A percentile compares a stretch with the other conserved stretches of the same genome.
Evolutionary conservation across 2,797 vertebrate species (phyloP).

Genomic region (Phylloscopus collybita): DNA sequence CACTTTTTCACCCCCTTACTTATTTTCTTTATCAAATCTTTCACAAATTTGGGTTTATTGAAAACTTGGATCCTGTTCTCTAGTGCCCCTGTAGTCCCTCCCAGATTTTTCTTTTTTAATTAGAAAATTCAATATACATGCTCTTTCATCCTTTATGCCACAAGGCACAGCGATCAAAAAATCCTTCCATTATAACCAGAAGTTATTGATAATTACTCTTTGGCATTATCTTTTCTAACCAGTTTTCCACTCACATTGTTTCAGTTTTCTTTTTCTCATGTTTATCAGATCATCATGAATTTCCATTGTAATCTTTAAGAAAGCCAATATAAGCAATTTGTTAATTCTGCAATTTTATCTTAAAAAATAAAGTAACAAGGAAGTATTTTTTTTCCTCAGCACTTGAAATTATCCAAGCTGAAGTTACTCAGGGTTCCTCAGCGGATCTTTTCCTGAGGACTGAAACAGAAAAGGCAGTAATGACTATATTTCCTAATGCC

Average conservation of each 20-base stretch:
- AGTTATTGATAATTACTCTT: background rate
- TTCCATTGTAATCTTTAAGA: background rate
- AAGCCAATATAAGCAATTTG: background rate
- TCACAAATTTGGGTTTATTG: background rate
- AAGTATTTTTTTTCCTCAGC: background rate
- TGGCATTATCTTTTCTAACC: background rate
- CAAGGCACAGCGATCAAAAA: background rate
- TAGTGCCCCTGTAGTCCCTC: background rate
- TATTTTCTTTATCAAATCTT: background rate
- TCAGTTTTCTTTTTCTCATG: background rate
- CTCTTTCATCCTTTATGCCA: background rate
- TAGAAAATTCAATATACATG: background rate
- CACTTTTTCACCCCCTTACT: fast-evolving
- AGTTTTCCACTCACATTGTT: background rate
- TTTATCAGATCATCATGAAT: background rate
- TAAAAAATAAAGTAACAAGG: background rate
- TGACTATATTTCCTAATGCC: background rate
- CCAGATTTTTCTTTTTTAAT: background rate
- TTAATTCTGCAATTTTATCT: background rate
- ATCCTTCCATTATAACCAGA: background rate
- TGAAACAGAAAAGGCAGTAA: background rate
- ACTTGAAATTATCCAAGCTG: background rate
- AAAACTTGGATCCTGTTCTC: background rate
- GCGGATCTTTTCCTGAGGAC: background rate
- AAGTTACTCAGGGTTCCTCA: background rate